Conservation (phyloP, 2,113 vertebrate genomes). For the Pangasianodon gigas region DNA sequence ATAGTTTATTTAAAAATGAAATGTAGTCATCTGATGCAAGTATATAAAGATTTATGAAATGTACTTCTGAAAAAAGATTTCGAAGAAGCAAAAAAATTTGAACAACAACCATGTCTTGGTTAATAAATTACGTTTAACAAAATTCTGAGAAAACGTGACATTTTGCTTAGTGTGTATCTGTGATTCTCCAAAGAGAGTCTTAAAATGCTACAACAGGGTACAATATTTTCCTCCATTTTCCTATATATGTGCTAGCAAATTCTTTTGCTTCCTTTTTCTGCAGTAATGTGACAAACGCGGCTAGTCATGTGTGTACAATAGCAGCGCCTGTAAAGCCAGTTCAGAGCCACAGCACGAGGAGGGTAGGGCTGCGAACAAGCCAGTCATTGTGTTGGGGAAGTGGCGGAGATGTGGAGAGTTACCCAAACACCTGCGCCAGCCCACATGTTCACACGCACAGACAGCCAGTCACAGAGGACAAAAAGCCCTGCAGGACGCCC, state of each 20-base stretch:
- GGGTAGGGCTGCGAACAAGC: conserved; percentile 27
- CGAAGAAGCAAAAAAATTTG: background rate
- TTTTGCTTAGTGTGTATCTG: background rate
- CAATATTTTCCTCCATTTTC: background rate
- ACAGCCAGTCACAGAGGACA: conserved; percentile 18
- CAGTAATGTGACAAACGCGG: background rate
- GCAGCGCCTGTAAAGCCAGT: conserved; percentile 13
- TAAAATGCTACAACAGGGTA: background rate
- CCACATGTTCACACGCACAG: conserved; percentile 38
- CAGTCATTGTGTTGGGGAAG: conserved; percentile 41
- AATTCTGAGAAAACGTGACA: background rate
- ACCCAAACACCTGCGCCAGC: conserved; percentile 45
- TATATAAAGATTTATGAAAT: background rate
- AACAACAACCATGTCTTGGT: background rate
- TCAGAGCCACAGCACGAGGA: background rate
- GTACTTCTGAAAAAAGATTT: background rate
- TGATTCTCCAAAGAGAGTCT: background rate
- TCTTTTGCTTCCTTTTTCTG: conserved; percentile 18
- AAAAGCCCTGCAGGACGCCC: background rate
- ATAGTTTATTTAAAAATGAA: background rate
- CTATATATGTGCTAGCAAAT: background rate
- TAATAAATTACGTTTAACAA: background rate
- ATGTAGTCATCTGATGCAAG: background rate
- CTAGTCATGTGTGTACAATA: background rate
- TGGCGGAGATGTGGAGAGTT: conserved; percentile 28